A percentile compares a stretch with the other conserved stretches of the same genome.
Conservation (phyloP, 2,113 vertebrate genomes). For the human region GRCh38 chr3:153625501-153626000, state of each 20-base stretch:
- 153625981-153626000: too few species aligned
- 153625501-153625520: too few species aligned
- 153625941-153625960: background rate
- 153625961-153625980: background rate
- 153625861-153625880: background rate
- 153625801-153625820: background rate
- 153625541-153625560: background rate
- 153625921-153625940: background rate
- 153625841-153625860: background rate
- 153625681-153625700: background rate
- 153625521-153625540: background rate
- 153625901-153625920: background rate
- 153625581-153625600: background rate
- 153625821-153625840: background rate
- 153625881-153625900: background rate
- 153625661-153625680: background rate
- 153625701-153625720: background rate
- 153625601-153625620: background rate
- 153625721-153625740: background rate
- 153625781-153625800: background rate
- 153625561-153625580: background rate
- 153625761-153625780: accelerated
- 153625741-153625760: background rate
- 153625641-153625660: background rate
- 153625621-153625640: background rate